Percentiles rank a stretch among this genome's conserved stretches.
Evolutionary conservation across 2,797 vertebrate genomes (phyloP).

Genomic region (Anguilla anguilla): DNA sequence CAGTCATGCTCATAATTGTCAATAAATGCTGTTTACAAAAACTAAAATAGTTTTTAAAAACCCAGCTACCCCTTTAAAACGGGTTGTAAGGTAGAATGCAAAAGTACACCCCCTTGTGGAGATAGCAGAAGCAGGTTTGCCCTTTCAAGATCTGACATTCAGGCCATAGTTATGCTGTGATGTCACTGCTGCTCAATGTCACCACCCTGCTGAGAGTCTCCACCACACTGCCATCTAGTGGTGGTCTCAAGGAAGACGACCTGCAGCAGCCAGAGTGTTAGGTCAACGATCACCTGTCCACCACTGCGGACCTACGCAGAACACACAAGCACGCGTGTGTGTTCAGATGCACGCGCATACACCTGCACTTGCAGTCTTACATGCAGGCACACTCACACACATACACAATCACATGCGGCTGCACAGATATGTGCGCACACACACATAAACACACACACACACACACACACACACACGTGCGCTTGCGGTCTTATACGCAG

Average conservation of each 20-base stretch:
- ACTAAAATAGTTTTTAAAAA: too few relatives aligned
- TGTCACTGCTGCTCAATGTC: background rate
- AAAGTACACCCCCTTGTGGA: background rate
- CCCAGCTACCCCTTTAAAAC: background rate
- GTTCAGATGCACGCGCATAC: too few relatives aligned
- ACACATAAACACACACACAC: too few relatives aligned
- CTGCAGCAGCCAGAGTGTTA: background rate
- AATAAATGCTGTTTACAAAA: background rate
- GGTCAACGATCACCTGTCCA: background rate
- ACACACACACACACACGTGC: background rate
- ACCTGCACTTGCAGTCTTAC: too few relatives aligned
- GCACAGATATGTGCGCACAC: too few relatives aligned
- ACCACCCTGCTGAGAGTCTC: background rate
- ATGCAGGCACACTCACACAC: too few relatives aligned
- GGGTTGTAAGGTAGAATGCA: background rate
- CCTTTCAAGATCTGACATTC: background rate
- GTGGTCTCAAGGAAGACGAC: background rate
- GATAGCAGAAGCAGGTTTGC: background rate
- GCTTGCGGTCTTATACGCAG: too few relatives aligned
- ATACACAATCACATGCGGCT: too few relatives aligned
- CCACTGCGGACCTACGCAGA: too few relatives aligned
- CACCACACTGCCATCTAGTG: conserved; percentile 1
- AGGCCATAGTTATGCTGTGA: background rate
- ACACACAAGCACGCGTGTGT: too few relatives aligned
- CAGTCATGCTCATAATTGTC: background rate